Evolutionary conservation across 1,140 invertebrate genomes (phyloP).

Genomic region (Rhagoletis zephyria): DNA sequence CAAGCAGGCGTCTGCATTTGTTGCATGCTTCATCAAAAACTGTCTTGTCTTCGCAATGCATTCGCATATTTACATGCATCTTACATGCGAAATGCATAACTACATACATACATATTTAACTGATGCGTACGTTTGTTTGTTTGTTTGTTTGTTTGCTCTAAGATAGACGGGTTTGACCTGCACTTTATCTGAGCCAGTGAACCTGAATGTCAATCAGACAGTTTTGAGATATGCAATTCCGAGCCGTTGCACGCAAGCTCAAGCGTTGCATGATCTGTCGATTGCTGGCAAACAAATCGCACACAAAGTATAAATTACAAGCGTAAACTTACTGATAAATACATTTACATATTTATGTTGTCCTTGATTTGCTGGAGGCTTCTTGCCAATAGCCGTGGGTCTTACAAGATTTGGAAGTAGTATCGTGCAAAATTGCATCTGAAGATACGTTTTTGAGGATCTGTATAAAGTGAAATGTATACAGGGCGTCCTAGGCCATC

Average conservation of each 20-base stretch:
- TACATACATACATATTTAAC: neutral
- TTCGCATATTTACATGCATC: slow-evolving; percentile 7
- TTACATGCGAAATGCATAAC: slow-evolving; percentile 15
- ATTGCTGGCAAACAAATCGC: neutral
- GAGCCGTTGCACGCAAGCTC: slow-evolving; percentile 16
- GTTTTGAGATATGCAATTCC: slow-evolving; percentile 6
- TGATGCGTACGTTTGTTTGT: neutral
- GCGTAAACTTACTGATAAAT: no score
- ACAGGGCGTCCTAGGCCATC: no score
- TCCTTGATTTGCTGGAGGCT: no score
- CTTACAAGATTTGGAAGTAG: no score
- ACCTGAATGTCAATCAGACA: slow-evolving; percentile 47
- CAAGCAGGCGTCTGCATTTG: slow-evolving; percentile 31
- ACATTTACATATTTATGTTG: no score
- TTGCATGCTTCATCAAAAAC: slow-evolving; percentile 49
- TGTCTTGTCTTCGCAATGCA: slow-evolving; percentile 36
- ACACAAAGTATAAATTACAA: no score
- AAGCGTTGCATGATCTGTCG: slow-evolving; percentile 2
- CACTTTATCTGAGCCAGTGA: slow-evolving; percentile 54
- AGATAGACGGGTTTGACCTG: slow-evolving; percentile 9
- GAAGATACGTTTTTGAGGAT: no score
- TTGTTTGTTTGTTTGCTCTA: neutral
- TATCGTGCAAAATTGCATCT: no score
- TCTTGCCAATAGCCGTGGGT: no score
- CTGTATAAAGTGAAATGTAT: no score